Evolutionary conservation across 2,113 vertebrate species (phyloP).

Genomic region (Pelecanoides urinatrix): DNA sequence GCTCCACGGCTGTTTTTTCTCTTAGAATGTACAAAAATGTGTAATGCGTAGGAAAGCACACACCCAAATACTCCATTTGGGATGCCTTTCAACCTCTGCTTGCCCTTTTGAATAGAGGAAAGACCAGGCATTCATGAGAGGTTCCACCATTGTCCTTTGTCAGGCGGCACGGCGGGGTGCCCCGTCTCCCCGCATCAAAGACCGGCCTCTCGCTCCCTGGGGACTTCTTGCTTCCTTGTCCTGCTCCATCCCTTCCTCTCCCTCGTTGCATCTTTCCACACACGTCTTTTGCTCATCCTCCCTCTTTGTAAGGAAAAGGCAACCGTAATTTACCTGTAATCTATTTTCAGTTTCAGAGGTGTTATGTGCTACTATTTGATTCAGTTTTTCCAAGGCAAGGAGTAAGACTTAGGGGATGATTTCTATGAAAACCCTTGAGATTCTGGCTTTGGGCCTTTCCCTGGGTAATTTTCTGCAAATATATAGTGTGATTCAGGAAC

Average conservation of each 20-base stretch:
- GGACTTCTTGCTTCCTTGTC: not conserved
- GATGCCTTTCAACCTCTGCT: not conserved
- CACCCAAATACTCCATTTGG: not conserved
- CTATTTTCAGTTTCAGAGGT: not conserved
- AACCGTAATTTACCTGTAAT: not conserved
- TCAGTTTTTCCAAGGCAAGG: not conserved
- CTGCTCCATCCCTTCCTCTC: not conserved
- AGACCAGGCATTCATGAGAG: not conserved
- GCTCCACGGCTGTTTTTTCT: accelerated
- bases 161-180: not conserved
- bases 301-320: not conserved
- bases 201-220: accelerated
- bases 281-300: accelerated
- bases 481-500: not conserved
- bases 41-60: not conserved
- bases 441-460: not conserved
- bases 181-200: not conserved
- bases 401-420: not conserved
- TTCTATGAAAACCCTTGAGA: not conserved
- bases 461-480: not conserved
- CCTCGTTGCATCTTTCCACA: not conserved
- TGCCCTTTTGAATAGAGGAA: not conserved
- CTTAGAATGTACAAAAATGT: not conserved
- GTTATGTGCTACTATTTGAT: not conserved
- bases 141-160: not conserved